phyloP scores from a whole-genome alignment of 2,797 vertebrate genomes.

The Aselliscus stoliczkanus region DNA sequence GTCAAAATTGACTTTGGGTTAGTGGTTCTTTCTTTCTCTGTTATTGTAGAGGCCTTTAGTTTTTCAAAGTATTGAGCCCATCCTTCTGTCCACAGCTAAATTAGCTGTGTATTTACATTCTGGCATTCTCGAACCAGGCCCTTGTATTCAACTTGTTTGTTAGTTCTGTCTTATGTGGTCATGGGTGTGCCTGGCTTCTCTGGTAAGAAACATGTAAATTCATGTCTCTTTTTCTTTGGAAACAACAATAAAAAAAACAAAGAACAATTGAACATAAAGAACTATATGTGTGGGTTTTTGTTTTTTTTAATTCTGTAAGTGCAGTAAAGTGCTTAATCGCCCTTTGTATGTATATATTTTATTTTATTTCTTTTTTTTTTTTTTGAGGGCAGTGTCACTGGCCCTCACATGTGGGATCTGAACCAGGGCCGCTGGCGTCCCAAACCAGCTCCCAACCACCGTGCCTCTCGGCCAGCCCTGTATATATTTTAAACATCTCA shows the following conservation, averaged over 20 bases:
- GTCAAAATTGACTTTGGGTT: slow-evolving; percentile 33
- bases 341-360: background rate
- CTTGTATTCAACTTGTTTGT: background rate
- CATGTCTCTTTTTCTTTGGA: slow-evolving; percentile 22
- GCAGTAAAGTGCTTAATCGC: background rate
- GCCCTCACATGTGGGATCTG: too few species aligned
- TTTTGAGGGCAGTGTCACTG: too few species aligned
- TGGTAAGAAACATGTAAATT: slow-evolving; percentile 17
- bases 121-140: slow-evolving; percentile 13
- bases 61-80: slow-evolving; percentile 44
- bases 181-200: slow-evolving; percentile 10
- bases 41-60: slow-evolving; percentile 15
- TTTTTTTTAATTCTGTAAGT: background rate
- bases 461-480: too few species aligned
- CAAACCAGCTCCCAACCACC: too few species aligned
- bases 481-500: background rate
- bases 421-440: too few species aligned
- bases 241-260: slow-evolving; percentile 17
- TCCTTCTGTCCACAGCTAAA: slow-evolving; percentile 45
- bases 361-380: too few species aligned
- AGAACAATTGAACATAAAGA: background rate
- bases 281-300: background rate
- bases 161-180: background rate
- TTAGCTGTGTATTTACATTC: slow-evolving; percentile 41
- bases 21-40: slow-evolving; percentile 49